phyloP scores from a whole-genome alignment of 2,888 invertebrate species.

The Oligia strigilis region DNA sequence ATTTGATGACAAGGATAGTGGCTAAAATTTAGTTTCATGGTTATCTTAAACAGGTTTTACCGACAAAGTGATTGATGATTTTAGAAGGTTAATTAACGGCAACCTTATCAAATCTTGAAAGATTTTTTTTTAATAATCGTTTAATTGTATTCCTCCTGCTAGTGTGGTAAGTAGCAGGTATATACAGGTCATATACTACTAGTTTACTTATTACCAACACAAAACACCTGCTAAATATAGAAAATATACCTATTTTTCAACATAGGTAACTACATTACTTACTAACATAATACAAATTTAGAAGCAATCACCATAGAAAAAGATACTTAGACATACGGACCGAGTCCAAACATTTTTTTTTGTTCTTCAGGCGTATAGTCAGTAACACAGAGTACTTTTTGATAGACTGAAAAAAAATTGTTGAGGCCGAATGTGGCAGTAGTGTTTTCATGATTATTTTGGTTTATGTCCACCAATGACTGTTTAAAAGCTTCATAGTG shows the following conservation, averaged over 20 bases:
- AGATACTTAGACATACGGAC: conserved; percentile 39
- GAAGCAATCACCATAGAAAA: background rate
- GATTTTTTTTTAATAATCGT: background rate
- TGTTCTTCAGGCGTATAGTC: conserved; percentile 31
- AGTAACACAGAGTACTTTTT: background rate
- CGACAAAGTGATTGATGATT: background rate
- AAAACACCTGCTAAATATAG: background rate
- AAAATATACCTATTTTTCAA: background rate
- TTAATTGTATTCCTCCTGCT: background rate
- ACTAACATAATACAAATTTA: background rate
- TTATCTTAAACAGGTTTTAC: background rate
- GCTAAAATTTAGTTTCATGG: background rate
- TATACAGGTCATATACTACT: background rate
- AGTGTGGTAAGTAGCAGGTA: too few relatives aligned
- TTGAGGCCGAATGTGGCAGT: conserved; percentile 23
- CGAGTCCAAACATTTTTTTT: background rate
- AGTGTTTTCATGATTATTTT: background rate
- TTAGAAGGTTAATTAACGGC: background rate
- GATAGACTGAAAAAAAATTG: background rate
- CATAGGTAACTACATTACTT: background rate
- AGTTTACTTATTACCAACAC: background rate
- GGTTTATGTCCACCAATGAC: conserved; percentile 1
- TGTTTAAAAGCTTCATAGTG: conserved; percentile 47
- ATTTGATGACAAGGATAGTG: background rate
- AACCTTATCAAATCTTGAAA: background rate